A percentile compares a stretch with the other conserved stretches of the same genome.
Evolutionary conservation across 1,140 invertebrate genomes (phyloP).

Genomic region (Thaumetopoea pityocampa): DNA sequence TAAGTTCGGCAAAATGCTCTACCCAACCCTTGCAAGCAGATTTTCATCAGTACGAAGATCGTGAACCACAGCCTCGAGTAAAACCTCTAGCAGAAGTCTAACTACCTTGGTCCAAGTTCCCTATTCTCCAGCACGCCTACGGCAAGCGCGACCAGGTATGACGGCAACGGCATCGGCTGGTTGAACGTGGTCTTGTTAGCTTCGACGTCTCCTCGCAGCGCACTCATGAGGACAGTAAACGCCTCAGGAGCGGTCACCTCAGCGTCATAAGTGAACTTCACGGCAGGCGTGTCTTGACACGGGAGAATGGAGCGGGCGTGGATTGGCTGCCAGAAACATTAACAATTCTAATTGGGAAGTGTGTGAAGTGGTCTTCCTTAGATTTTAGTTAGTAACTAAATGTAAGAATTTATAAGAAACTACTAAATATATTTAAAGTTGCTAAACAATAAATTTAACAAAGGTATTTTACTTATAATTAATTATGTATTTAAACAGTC

Average conservation of each 20-base stretch:
- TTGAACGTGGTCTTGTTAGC: constrained; percentile 77
- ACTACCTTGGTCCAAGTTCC: constrained; percentile 83
- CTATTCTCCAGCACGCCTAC: constrained; percentile 88
- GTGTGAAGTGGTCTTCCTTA: background rate
- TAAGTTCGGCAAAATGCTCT: too few relatives aligned
- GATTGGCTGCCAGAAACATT: constrained; percentile 81
- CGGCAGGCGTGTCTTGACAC: constrained; percentile 95
- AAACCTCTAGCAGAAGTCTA: background rate
- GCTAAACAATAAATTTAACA: too few relatives aligned
- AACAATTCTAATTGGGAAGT: background rate
- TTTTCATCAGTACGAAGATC: too few relatives aligned
- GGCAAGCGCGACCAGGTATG: constrained; percentile 91
- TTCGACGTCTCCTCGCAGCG: constrained; percentile 77
- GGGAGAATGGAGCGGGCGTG: constrained; percentile 92
- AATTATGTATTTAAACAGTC: too few relatives aligned
- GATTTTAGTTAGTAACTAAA: background rate
- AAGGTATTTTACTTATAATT: too few relatives aligned
- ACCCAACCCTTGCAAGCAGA: too few relatives aligned
- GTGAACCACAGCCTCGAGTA: too few relatives aligned
- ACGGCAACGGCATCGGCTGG: constrained; percentile 86
- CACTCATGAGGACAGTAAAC: constrained; percentile 93
- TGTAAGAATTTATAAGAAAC: background rate
- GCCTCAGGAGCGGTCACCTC: constrained; percentile 85
- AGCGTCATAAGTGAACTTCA: constrained; percentile 92
- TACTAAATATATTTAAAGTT: too few relatives aligned